These are phyloP conservation scores for Cancer borealis DNA, from an alignment of 2,888 invertebrate genomes.

Conservation along the genomic window DNA sequence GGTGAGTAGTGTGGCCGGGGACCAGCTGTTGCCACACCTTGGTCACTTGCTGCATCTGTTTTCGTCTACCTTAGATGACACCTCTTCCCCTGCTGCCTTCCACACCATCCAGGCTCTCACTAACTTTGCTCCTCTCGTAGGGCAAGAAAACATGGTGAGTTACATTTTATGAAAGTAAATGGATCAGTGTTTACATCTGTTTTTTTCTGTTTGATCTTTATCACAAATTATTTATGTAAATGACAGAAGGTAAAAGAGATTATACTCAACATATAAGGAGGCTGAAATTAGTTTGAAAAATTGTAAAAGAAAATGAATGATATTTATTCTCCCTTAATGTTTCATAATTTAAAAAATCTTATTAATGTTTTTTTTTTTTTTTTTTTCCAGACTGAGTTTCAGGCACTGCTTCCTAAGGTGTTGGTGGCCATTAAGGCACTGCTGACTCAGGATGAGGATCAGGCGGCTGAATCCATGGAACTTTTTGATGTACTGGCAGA, in stretches of 20 bases:
- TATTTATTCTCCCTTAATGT: neutral
- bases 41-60: conserved; percentile 83
- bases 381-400: conserved; percentile 79
- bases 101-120: conserved; percentile 85
- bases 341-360: neutral
- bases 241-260: neutral
- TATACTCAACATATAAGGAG: neutral
- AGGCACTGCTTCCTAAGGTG: conserved; percentile 84
- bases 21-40: conserved; percentile 86
- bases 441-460: conserved; percentile 83
- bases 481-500: conserved; percentile 85
- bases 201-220: neutral
- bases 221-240: neutral
- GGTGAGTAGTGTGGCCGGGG: conserved; percentile 86
- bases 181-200: neutral
- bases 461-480: conserved; percentile 84
- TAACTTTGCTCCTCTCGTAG: conserved; percentile 85
- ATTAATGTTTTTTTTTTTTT: neutral
- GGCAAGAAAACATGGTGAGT: conserved; percentile 84
- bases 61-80: conserved; percentile 82
- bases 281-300: neutral
- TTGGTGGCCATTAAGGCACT: conserved; percentile 84
- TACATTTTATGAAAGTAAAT: conserved; percentile 60
- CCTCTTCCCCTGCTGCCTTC: conserved; percentile 82
- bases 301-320: neutral